phyloP scores from a whole-genome alignment of 2,797 vertebrate genomes.

The Coregonus sp. region DNA sequence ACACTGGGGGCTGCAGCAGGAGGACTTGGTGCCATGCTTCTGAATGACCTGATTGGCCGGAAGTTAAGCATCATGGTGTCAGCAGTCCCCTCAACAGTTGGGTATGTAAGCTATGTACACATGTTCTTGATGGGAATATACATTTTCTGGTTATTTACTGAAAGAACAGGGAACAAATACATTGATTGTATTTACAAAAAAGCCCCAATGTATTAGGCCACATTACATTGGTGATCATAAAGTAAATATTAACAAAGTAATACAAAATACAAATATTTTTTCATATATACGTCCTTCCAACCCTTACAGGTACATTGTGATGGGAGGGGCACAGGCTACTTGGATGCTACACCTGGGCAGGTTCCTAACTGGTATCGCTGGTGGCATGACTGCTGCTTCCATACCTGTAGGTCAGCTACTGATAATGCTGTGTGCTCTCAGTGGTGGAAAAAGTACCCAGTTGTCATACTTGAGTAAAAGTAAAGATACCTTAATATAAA shows the following conservation, averaged over 20 bases:
- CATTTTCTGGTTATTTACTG: not conserved
- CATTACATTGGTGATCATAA: not conserved
- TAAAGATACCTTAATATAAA: too few species aligned
- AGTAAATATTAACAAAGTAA: too few species aligned
- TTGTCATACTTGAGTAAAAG: too few species aligned
- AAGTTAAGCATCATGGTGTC: constrained; percentile 94
- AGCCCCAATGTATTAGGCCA: not conserved
- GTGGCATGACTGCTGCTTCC: constrained; percentile 86
- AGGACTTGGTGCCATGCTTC: constrained; percentile 88
- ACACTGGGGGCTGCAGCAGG: constrained; percentile 84
- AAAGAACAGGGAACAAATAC: not conserved
- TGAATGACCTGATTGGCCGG: constrained; percentile 88
- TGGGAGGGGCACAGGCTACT: constrained; percentile 79
- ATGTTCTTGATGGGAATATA: not conserved
- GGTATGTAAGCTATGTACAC: constrained; percentile 52
- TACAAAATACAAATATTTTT: not conserved
- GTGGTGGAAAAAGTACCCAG: too few species aligned
- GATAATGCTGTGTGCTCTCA: not conserved
- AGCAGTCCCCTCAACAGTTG: constrained; percentile 77
- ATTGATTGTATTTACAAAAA: too few species aligned
- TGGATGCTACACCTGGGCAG: constrained; percentile 89
- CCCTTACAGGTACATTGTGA: constrained; percentile 65
- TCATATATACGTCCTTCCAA: not conserved
- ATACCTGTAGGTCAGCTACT: constrained; percentile 85
- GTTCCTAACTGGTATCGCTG: constrained; percentile 86